phyloP scores from a whole-genome alignment of 2,888 invertebrate species.

The Lasioglossum vierecki region DNA sequence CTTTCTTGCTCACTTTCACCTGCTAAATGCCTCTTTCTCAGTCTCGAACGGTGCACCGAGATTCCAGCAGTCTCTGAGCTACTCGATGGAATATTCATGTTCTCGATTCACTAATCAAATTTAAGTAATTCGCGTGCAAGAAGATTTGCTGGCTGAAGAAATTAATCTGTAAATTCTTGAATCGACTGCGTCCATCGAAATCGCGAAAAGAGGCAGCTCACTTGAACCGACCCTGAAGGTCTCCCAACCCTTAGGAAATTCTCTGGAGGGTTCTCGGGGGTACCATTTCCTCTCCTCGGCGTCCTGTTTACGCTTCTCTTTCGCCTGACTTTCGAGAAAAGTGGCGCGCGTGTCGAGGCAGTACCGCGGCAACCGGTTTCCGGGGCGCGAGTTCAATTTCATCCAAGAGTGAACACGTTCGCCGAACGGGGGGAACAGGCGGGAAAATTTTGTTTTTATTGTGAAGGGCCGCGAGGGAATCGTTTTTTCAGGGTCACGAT shows the following conservation, averaged over 20 bases:
- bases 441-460: slow-evolving; percentile 36
- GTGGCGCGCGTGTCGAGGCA: background rate
- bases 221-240: background rate
- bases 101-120: background rate
- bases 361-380: slow-evolving; percentile 48
- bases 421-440: background rate
- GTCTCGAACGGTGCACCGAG: background rate
- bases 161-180: background rate
- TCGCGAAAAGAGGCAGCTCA: background rate
- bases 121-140: background rate
- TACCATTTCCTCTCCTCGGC: background rate
- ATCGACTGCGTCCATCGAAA: background rate
- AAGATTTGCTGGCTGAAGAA: background rate
- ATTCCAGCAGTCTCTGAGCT: background rate
- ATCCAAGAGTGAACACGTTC: slow-evolving; percentile 50
- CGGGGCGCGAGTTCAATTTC: slow-evolving; percentile 51
- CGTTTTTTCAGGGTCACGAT: slow-evolving; percentile 43
- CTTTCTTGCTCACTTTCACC: slow-evolving; percentile 58
- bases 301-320: background rate
- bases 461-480: slow-evolving; percentile 17
- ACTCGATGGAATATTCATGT: background rate
- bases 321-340: background rate
- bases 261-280: background rate
- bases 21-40: slow-evolving; percentile 26
- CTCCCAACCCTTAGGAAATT: background rate